Evolutionary conservation across 2,797 vertebrate species (phyloP), one percentile per base, ranked within the genome.

Genomic region (Arctocebus calabarensis): DNA sequence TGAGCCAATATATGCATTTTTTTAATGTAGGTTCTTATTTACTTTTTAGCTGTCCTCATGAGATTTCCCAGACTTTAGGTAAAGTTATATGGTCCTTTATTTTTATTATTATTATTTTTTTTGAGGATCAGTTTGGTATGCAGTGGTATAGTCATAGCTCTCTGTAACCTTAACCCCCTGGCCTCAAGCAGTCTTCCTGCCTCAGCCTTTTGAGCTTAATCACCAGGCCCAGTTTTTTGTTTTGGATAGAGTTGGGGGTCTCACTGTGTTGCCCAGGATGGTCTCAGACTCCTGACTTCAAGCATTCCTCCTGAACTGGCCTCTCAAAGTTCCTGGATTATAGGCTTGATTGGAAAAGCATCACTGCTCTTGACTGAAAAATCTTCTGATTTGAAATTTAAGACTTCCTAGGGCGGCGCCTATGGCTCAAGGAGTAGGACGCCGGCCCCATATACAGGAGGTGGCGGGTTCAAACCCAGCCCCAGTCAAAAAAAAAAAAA

Each of bases 331-430:
- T n/a, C 32, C n/a, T 29, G 62, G 32, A n/a, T 66, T 66, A n/a
- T 8, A 8, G 32, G 62, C 6, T 7, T n/a, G 29, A 66, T n/a
- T n/a, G n/a, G n/a, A n/a, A n/a, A n/a, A n/a, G n/a, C n/a, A n/a
- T n/a, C n/a, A n/a, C 32, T 66, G 62, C 32, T 66, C 6, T 32
- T 7, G 16, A 32, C 16, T 66, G 29, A n/a, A 66, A 66, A 84
- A 74, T 66, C 64, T 92, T 70, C 29, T 75, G 52, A 59, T 87
- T 93, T 93, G 55, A 96, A 96, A 85, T 77, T 78, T 79, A 87
- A 83, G 37, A 61, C 22, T 86, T 91, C 48, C 27, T 73, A 95
- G n/a, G n/a, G n/a, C n/a, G n/a, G n/a, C n/a, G n/a, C n/a, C n/a
- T n/a, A n/a, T n/a, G n/a, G n/a, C n/a, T n/a, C n/a, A n/a, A n/a